Base-by-base conservation (phyloP, 2,888 invertebrate genomes). In the Cephus rjabovi region DNA sequence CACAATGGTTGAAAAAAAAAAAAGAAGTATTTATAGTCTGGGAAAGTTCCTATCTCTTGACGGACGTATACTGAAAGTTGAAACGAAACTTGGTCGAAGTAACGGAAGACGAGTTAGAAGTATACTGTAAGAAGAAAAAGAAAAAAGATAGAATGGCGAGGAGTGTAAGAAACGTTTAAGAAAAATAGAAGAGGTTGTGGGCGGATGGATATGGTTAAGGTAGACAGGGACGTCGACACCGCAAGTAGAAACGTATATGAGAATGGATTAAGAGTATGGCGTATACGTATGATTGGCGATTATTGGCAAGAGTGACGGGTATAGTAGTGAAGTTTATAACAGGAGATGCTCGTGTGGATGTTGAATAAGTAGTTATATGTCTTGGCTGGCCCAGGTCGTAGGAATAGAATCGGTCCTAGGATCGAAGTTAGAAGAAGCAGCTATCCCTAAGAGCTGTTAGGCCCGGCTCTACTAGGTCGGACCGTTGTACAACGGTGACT, bases 401-500 rank as follows among this genome's bases (percentile, higher is more conserved):
- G 31, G 71, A 71, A 71, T 34, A 56, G 56, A 56, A 56, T 56
- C 56, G 56, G 56, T 56, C 56, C 56, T 56, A 56, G 56, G 31
- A 31, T 33, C 71, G 71, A n/a, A 71, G 71, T 71, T 71, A 71
- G 71, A 71, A 84, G 86, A 71, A 84, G 86, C 76, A 81, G 80
- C 40, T 77, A 77, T 84, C 79, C 82, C 83, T 85, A 85, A 80
- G 75, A 83, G 80, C 83, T 71, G 77, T 83, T 83, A 75, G 80
- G 83, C 75, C 77, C 77, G 73, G 76, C 80, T 71, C 79, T 87
- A 88, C 90, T 92, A 92, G 87, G 92, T 89, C 87, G 92, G 92
- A 87, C 93, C 93, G 91, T 93, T 94, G 93, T 87, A 86, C 71
- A 88, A 92, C 91, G 90, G 92, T 83, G 93, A 93, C 93, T 94